Evolutionary conservation across 2,888 invertebrate species (phyloP), one percentile per base, ranked within the genome.

Genomic region (Sepioteuthis lessoniana): DNA sequence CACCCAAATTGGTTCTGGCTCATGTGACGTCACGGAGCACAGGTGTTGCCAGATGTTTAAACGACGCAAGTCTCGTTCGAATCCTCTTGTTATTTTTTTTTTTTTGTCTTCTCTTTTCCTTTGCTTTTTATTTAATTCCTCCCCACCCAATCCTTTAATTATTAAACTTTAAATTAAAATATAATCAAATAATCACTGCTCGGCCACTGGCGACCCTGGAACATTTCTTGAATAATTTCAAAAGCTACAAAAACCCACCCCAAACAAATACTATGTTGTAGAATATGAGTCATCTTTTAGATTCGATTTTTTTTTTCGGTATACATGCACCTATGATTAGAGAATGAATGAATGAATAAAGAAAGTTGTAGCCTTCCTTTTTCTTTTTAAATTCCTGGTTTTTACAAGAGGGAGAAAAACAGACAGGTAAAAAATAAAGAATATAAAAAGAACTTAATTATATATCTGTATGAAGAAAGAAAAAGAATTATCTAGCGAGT

Each of bases 241-340:
- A 47, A 47, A 16, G 47, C 16, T 21, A 25, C 1, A 0, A 55
- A 55, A 25, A 21, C 55, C 55, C 21, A 21, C n/a, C 76, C 19
- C n/a, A 76, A 76, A 76, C n/a, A 76, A n/a, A 76, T n/a, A 76
- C 7, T n/a, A n/a, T n/a, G n/a, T n/a, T n/a, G n/a, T n/a, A n/a
- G 42, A 25, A 21, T 25, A n/a, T 76, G 76, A 76, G 76, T 76
- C 76, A 76, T 76, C 76, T 10, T n/a, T 76, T 21, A 13, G n/a
- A 7, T 60, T 31, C 7, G 31, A 7, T 7, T n/a, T 76, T 76
- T n/a, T n/a, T 76, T n/a, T 55, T 55, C 55, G 55, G 55, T 76
- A 76, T 76, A n/a, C 76, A n/a, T n/a, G 76, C n/a, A 76, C n/a
- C n/a, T 76, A n/a, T 76, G 76, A 76, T 76, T n/a, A n/a, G n/a